Evolutionary conservation across 2,888 invertebrate genomes (phyloP).

Genomic region (Dicyrtomina minuta): DNA sequence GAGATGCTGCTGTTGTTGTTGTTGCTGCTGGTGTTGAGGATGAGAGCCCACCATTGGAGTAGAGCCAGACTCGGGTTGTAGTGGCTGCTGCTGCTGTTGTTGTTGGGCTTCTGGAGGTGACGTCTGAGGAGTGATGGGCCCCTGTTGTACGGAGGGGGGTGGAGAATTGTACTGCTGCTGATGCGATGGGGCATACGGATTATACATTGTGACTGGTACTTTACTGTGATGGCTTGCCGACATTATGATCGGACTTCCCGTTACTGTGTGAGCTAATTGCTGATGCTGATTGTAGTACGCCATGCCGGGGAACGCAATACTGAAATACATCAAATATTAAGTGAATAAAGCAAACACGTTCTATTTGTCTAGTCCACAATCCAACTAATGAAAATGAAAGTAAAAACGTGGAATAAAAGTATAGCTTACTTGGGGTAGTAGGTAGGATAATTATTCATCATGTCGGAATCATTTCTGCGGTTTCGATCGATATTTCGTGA

Average conservation of each 20-base stretch:
- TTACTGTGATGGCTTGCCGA: constrained; percentile 23
- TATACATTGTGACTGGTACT: constrained; percentile 28
- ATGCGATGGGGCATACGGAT: constrained; percentile 7
- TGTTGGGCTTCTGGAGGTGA: constrained; percentile 19
- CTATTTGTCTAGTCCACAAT: too few species aligned
- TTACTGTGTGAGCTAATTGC: constrained; percentile 46
- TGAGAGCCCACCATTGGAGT: constrained; percentile 13
- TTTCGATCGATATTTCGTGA: constrained; percentile 26
- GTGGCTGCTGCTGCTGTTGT: neutral
- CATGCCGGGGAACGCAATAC: constrained; percentile 27
- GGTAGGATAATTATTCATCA: constrained; percentile 25
- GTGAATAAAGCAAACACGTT: too few species aligned
- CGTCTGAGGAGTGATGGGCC: constrained; percentile 3
- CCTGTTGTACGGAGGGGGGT: constrained; percentile 5
- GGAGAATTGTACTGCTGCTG: constrained; percentile 28
- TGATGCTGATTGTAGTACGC: constrained; percentile 33
- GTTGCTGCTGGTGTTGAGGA: constrained; percentile 9
- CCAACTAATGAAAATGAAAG: too few species aligned
- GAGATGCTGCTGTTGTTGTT: constrained; percentile 6
- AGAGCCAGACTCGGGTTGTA: neutral
- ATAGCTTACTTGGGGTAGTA: constrained; percentile 29
- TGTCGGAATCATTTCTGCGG: constrained; percentile 27
- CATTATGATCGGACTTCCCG: constrained; percentile 52
- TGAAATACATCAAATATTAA: neutral
- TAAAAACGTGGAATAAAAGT: too few species aligned